These are phyloP conservation scores for Hypsopygia costalis DNA, from an alignment of 2,888 invertebrate species.

Conservation along the genomic window DNA sequence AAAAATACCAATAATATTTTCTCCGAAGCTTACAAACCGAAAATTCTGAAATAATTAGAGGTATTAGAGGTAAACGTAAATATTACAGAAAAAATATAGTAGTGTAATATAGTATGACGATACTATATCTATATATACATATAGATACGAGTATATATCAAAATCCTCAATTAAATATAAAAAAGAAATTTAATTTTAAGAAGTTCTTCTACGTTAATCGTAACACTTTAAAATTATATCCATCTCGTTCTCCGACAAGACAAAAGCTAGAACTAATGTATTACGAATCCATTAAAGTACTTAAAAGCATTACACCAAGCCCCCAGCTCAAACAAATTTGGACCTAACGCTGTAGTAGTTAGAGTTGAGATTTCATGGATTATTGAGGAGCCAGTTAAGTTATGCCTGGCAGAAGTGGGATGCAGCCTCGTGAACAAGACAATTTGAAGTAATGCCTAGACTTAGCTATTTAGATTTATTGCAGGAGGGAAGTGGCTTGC, in stretches of 20 bases:
- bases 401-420: conserved; percentile 9
- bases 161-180: too few relatives aligned
- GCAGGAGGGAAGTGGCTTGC: conserved; percentile 4
- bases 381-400: conserved; percentile 9
- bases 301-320: conserved; percentile 14
- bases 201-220: too few relatives aligned
- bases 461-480: conserved; percentile 46
- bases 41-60: too few relatives aligned
- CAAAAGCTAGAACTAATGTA: conserved; percentile 27
- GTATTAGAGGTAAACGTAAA: too few relatives aligned
- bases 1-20: too few relatives aligned
- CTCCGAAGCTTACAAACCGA: too few relatives aligned
- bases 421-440: conserved; percentile 36
- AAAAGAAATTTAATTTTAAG: too few relatives aligned
- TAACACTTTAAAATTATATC: too few relatives aligned
- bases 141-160: too few relatives aligned
- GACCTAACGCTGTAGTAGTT: not conserved
- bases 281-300: conserved; percentile 31
- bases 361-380: not conserved
- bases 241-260: conserved; percentile 16
- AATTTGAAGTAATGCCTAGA: conserved; percentile 45
- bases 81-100: too few relatives aligned
- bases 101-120: too few relatives aligned
- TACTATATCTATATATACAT: too few relatives aligned
- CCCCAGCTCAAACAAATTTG: not conserved